phyloP scores from a whole-genome alignment of 2,888 invertebrate species.

The Nemotelus nigrinus region DNA sequence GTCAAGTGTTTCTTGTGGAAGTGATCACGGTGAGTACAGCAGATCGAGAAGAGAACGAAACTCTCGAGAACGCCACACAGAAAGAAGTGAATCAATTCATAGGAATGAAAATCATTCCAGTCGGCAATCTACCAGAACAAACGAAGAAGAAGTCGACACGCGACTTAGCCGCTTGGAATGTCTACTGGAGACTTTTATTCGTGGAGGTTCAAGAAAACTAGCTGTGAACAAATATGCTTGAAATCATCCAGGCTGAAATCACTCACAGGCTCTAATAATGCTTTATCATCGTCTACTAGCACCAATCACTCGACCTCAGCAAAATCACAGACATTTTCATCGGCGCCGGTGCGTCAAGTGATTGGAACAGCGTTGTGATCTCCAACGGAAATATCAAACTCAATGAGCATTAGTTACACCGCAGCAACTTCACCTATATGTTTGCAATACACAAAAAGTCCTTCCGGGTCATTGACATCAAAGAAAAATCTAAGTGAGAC shows the following conservation, averaged over 20 bases:
- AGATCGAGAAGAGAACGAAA: no score
- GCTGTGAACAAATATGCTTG: conserved; percentile 56
- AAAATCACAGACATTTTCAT: conserved; percentile 60
- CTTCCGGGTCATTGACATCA: conserved; percentile 68
- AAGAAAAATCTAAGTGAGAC: conserved; percentile 65
- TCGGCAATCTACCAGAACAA: no score
- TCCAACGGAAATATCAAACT: conserved; percentile 61
- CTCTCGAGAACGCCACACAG: no score
- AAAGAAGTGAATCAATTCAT: no score
- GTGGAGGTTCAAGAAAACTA: no score
- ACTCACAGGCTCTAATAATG: conserved; percentile 44
- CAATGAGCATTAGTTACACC: conserved; percentile 59
- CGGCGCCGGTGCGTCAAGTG: conserved; percentile 63
- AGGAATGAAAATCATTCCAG: no score
- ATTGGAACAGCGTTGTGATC: conserved; percentile 62
- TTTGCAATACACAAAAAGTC: conserved; percentile 66
- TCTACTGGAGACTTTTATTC: no score
- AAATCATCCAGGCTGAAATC: conserved; percentile 56
- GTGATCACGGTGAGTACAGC: no score
- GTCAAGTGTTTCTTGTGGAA: no score
- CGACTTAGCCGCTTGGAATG: no score
- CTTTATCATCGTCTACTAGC: no score
- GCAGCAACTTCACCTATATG: conserved; percentile 61
- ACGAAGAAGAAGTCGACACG: no score
- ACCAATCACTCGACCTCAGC: conserved; percentile 52